These are phyloP conservation scores for Erythrocebus patas DNA, from an alignment of 2,113 vertebrate species.

Conservation along the genomic window DNA sequence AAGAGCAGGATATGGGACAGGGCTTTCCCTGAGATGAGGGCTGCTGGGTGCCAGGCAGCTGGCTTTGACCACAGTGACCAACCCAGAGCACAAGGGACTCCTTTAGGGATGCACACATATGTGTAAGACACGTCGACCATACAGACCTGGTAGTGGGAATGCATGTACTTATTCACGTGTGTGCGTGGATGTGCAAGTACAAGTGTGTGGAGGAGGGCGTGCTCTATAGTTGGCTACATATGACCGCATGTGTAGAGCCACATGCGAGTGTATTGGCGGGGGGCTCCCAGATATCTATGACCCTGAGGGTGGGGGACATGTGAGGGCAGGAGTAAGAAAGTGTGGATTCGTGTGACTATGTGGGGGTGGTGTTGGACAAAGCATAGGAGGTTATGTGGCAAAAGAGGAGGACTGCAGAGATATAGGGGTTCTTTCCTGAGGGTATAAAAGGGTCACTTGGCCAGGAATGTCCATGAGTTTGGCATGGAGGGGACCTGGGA, in stretches of 20 bases:
- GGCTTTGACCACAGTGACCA: background rate
- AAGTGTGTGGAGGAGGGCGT: background rate
- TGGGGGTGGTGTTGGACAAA: background rate
- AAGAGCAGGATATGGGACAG: background rate
- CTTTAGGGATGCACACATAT: background rate
- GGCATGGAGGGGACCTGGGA: background rate
- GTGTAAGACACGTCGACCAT: background rate
- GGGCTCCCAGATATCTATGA: background rate
- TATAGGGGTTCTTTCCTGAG: background rate
- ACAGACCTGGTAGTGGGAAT: background rate
- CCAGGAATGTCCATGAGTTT: background rate
- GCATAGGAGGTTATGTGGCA: background rate
- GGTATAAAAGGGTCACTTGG: background rate
- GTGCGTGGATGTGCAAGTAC: background rate
- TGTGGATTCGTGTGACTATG: background rate
- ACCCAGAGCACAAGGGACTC: background rate
- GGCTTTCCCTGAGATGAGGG: background rate
- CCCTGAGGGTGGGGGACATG: background rate
- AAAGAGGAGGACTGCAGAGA: background rate
- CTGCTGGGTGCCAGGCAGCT: background rate
- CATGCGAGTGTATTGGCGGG: rapidly evolving
- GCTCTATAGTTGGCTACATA: background rate
- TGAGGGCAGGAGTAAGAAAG: background rate
- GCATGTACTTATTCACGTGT: background rate
- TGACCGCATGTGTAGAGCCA: background rate